phyloP scores from a whole-genome alignment of 2,113 vertebrate genomes.

The Eubucco bourcierii region DNA sequence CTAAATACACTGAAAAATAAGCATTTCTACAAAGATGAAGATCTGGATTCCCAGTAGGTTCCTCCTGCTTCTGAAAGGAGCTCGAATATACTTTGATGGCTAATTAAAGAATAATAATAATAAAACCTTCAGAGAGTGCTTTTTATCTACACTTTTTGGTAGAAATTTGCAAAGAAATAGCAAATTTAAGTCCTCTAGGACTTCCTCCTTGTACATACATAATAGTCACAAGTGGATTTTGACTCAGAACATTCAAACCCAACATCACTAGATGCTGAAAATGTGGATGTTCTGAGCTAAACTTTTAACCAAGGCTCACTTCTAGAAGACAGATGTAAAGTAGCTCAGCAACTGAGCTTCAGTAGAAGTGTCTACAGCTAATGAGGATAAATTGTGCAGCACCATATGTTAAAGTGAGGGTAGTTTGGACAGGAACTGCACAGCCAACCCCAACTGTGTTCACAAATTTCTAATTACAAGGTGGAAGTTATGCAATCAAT shows the following conservation, averaged over 20 bases:
- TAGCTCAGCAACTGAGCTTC: neutral
- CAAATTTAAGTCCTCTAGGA: neutral
- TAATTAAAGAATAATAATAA: slow-evolving; percentile 1
- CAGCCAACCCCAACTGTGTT: neutral
- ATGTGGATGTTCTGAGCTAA: neutral
- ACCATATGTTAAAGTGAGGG: neutral
- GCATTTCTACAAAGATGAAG: neutral
- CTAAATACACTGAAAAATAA: neutral
- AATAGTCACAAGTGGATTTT: neutral
- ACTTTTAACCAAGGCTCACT: neutral
- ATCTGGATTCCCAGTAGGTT: neutral
- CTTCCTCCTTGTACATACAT: neutral
- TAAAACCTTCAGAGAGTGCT: neutral
- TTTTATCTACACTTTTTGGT: neutral
- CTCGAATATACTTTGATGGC: neutral
- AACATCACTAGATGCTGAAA: neutral
- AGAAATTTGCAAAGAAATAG: neutral
- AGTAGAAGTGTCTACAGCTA: neutral
- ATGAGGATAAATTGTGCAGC: neutral
- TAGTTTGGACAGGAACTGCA: neutral
- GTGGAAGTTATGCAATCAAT: neutral
- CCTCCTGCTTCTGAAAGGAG: neutral
- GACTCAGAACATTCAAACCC: neutral
- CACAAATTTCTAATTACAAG: neutral
- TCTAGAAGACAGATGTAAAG: neutral